Evolutionary conservation across 2,113 vertebrate species (phyloP).

Genomic region (Ahaetulla prasina): DNA sequence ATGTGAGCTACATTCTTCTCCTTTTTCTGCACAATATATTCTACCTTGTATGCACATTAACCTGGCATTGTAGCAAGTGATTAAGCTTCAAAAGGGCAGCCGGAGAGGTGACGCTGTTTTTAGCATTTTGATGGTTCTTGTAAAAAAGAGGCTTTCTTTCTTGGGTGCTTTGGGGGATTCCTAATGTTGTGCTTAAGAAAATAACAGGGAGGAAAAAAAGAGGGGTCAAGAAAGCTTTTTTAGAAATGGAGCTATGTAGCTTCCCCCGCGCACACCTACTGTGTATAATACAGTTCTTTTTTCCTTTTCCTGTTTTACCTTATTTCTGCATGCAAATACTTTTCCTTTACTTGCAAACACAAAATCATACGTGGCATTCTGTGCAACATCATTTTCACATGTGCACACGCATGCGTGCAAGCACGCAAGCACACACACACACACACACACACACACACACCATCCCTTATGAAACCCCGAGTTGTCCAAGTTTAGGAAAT

Average conservation of each 20-base stretch:
- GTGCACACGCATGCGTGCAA: too few relatives aligned
- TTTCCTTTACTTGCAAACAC: not conserved
- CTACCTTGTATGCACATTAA: not conserved
- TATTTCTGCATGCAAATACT: not conserved
- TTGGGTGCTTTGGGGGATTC: not conserved
- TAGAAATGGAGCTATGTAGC: not conserved
- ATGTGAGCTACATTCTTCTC: not conserved
- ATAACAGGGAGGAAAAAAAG: rapidly evolving
- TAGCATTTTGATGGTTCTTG: not conserved
- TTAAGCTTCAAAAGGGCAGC: not conserved
- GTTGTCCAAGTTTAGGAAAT: not conserved
- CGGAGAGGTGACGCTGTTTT: not conserved
- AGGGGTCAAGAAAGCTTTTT: not conserved
- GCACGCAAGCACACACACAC: too few relatives aligned
- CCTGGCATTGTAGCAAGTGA: not conserved
- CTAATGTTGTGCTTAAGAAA: not conserved
- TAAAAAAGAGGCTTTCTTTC: not conserved
- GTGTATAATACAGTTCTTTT: not conserved
- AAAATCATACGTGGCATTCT: not conserved
- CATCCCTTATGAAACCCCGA: not conserved
- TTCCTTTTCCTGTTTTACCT: not conserved
- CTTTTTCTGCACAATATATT: not conserved
- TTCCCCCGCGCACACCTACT: not conserved
- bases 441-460: not conserved
- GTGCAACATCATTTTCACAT: not conserved